Base-by-base conservation (phyloP, 2,888 invertebrate genomes). In the Girardia tigrina region DNA sequence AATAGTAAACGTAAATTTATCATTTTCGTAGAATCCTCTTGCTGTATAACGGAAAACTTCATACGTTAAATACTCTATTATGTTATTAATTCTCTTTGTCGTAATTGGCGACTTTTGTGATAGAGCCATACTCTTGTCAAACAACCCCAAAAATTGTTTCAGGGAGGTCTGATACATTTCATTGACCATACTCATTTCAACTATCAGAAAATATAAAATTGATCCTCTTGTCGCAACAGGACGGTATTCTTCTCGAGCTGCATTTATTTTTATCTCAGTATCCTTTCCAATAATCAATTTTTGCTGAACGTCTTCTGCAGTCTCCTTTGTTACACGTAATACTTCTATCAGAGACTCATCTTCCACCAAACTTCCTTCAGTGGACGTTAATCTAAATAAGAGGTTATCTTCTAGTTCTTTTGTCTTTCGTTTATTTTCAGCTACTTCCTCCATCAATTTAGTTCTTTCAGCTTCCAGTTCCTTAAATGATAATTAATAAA, bases 81-180 rank as follows among this genome's bases (percentile, higher is more conserved):
- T 94, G 78, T 91, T 92, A 26, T 26, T 56, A 78, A 85, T 85
- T 76, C 95, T 87, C 82, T 94, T 94, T 79, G 88, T 88, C 0
- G 93, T 91, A 29, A 90, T 87, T 70, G 89, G 88, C 78, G 89
- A 92, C 84, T 92, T 93, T 6, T 89, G 88, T 0, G 94, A 93
- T 74, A 83, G 83, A 42, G 90, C 90, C 79, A 95, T 94, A 0
- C 94, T 93, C 80, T 89, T 90, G 82, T 95, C 94, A 82, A 95
- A 95, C 78, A 94, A 90, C 14, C 88, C 91, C 70, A 95, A 86
- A 85, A 95, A 95, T 83, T 95, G 94, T 81, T 91, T 91, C 73
- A 95, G 86, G 0, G 94, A 92, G 80, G 94, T 94, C 84, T 95
- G 95, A 82, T 95, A 95, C 94, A 95, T 95, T 8, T 89, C 88